These are phyloP conservation scores for Numenius phaeopus DNA, from an alignment of 2,797 vertebrate species.

Conservation along the genomic window DNA sequence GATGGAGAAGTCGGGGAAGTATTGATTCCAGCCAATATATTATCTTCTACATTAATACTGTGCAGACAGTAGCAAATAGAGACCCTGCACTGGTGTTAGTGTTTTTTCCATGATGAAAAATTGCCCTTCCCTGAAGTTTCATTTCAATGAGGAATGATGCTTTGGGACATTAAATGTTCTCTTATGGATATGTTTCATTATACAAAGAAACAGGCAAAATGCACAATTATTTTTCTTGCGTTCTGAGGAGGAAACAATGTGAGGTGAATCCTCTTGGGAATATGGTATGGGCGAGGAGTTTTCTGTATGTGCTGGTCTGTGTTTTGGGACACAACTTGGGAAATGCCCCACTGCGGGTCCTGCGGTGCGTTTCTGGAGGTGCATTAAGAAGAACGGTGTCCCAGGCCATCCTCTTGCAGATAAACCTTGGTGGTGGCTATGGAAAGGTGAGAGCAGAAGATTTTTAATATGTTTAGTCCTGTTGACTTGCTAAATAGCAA, in stretches of 20 bases:
- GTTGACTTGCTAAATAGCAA: background rate
- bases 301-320: background rate
- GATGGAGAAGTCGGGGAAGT: slow-evolving; percentile 63
- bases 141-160: slow-evolving; percentile 5
- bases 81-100: background rate
- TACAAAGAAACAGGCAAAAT: background rate
- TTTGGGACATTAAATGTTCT: background rate
- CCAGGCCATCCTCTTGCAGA: accelerated
- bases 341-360: background rate
- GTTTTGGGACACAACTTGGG: background rate
- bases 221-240: background rate
- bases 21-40: slow-evolving; percentile 75
- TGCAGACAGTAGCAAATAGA: slow-evolving; percentile 56
- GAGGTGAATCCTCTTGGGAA: background rate
- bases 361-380: background rate
- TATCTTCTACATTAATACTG: slow-evolving; percentile 71
- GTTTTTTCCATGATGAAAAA: slow-evolving; percentile 24
- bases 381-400: accelerated
- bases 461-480: background rate
- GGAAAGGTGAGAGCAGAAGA: background rate
- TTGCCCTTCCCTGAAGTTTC: slow-evolving; percentile 6
- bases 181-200: slow-evolving; percentile 3
- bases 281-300: background rate
- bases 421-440: background rate
- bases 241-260: background rate